A percentile compares a stretch with the other conserved stretches of the same genome.
These are phyloP conservation scores for Acanthurus lineatus DNA, from an alignment of 2,797 vertebrate genomes.

Conservation along the genomic window DNA sequence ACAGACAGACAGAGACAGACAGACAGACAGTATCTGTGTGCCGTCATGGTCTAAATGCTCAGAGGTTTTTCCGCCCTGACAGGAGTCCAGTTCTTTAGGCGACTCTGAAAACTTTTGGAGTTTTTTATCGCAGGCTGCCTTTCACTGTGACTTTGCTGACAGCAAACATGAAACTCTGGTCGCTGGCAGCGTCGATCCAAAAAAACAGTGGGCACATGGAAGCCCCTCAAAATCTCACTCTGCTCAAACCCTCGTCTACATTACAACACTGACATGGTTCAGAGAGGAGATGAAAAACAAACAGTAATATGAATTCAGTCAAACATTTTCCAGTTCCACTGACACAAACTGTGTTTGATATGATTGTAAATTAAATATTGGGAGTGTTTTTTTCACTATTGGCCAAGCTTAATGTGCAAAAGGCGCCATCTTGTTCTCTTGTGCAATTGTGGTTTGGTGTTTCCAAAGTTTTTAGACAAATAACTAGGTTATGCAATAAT, in stretches of 20 bases:
- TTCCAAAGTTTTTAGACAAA: too few species aligned
- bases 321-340: too few species aligned
- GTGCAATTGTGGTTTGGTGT: too few species aligned
- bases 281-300: too few species aligned
- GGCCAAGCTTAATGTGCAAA: too few species aligned
- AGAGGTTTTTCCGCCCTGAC: constrained; percentile 2
- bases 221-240: neutral
- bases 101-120: constrained; percentile 11
- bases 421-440: too few species aligned
- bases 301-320: too few species aligned
- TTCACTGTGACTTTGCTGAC: constrained; percentile 20
- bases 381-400: too few species aligned
- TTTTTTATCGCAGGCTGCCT: neutral
- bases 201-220: neutral
- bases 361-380: too few species aligned
- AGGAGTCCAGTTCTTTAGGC: constrained; percentile 23
- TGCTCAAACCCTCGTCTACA: neutral
- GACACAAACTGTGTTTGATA: too few species aligned
- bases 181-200: constrained; percentile 3
- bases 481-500: neutral
- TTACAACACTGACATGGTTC: neutral
- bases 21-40: constrained; percentile 12
- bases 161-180: constrained; percentile 3
- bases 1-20: constrained; percentile 7
- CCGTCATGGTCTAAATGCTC: neutral